Evolutionary conservation across 2,888 invertebrate species (phyloP).

Genomic region (Cheilosia pagana): DNA sequence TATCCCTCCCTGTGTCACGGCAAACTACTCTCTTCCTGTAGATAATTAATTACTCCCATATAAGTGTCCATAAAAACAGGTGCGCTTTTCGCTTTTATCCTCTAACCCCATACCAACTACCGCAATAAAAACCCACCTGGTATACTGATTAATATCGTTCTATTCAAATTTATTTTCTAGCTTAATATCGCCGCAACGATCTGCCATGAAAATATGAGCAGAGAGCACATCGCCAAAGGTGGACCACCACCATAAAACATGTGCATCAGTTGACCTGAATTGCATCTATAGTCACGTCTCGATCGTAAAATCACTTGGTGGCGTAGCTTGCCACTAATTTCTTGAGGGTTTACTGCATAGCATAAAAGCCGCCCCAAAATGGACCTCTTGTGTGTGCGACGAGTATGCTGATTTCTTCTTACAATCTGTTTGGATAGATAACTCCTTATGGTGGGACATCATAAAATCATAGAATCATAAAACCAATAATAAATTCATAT

Average conservation of each 20-base stretch:
- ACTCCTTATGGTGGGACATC: slow-evolving; percentile 59
- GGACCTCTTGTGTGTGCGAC: slow-evolving; percentile 22
- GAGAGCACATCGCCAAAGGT: slow-evolving; percentile 49
- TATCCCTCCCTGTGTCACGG: too few relatives aligned
- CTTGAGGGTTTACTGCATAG: slow-evolving; percentile 56
- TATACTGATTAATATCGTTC: slow-evolving; percentile 50
- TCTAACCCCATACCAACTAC: not conserved
- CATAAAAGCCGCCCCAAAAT: slow-evolving; percentile 49
- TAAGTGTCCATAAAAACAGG: too few relatives aligned
- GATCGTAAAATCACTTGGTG: slow-evolving; percentile 60
- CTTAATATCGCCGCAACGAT: slow-evolving; percentile 14
- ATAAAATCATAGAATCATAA: slow-evolving; percentile 61
- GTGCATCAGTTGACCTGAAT: slow-evolving; percentile 61
- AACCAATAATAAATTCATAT: slow-evolving; percentile 75
- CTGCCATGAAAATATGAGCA: slow-evolving; percentile 53
- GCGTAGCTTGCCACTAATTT: slow-evolving; percentile 64
- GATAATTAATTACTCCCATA: too few relatives aligned
- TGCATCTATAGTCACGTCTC: slow-evolving; percentile 68
- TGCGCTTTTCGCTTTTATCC: slow-evolving; percentile 18
- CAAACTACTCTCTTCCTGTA: too few relatives aligned
- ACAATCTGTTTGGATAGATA: slow-evolving; percentile 66
- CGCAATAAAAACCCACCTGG: slow-evolving; percentile 33
- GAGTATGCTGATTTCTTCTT: slow-evolving; percentile 50
- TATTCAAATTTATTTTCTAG: slow-evolving; percentile 46
- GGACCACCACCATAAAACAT: slow-evolving; percentile 39